phyloP scores from a whole-genome alignment of 2,888 invertebrate species.

The Morpho helenor region DNA sequence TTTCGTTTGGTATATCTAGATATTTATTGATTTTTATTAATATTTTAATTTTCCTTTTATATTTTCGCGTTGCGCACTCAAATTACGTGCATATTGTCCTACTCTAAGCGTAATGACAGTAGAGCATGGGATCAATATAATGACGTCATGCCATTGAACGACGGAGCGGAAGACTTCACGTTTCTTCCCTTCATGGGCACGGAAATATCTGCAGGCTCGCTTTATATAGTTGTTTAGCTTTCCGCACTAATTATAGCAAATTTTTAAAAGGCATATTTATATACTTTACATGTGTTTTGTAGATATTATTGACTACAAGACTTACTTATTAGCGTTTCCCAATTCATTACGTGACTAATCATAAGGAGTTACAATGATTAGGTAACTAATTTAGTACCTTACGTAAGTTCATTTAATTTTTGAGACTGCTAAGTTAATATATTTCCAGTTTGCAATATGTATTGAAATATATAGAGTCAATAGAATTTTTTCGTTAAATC shows the following conservation, averaged over 20 bases:
- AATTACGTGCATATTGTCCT: constrained; percentile 38
- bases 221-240: constrained; percentile 27
- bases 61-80: constrained; percentile 41
- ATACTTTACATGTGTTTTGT: too few species aligned
- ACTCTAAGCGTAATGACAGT: constrained; percentile 47
- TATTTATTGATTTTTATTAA: neutral
- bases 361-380: too few species aligned
- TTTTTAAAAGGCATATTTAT: neutral
- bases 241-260: constrained; percentile 14
- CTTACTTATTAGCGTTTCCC: too few species aligned
- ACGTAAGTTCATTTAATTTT: too few species aligned
- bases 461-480: too few species aligned
- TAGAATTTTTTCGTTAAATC: too few species aligned
- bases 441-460: too few species aligned
- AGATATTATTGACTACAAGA: too few species aligned
- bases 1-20: too few species aligned
- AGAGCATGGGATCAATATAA: constrained; percentile 52
- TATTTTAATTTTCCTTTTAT: neutral
- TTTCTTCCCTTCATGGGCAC: constrained; percentile 37
- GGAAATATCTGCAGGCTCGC: constrained; percentile 32
- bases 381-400: too few species aligned
- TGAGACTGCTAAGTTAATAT: too few species aligned
- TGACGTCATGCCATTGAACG: constrained; percentile 72
- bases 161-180: constrained; percentile 37
- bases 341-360: too few species aligned